A percentile compares a stretch with the other conserved stretches of the same genome.
phyloP scores from a whole-genome alignment of 2,797 vertebrate genomes.

The Chromis chromis region DNA sequence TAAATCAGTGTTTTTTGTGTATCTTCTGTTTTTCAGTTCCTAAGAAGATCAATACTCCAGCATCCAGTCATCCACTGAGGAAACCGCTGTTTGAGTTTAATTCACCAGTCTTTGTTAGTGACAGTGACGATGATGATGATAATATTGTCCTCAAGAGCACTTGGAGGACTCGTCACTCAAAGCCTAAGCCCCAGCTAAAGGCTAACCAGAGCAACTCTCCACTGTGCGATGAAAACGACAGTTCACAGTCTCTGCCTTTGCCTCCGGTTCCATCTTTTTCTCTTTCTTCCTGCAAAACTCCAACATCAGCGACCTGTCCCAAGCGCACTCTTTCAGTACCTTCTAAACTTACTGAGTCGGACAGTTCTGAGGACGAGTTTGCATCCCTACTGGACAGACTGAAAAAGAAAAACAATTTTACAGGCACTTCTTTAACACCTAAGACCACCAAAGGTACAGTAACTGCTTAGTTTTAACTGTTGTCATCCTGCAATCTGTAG shows the following conservation, averaged over 20 bases:
- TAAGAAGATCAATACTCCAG: conserved; percentile 63
- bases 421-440: conserved; percentile 48
- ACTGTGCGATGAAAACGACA: conserved; percentile 25
- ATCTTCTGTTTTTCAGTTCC: conserved; percentile 51
- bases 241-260: background rate
- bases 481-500: background rate
- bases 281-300: conserved; percentile 10
- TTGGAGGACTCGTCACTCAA: conserved; percentile 78
- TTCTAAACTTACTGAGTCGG: conserved; percentile 59
- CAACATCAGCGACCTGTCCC: conserved; percentile 23
- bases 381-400: conserved; percentile 86
- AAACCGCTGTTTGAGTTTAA: conserved; percentile 63
- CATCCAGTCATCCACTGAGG: conserved; percentile 45
- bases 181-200: conserved; percentile 38
- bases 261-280: conserved; percentile 21
- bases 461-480: background rate
- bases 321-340: conserved; percentile 65
- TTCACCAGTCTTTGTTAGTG: conserved; percentile 83
- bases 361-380: conserved; percentile 89
- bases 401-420: conserved; percentile 78
- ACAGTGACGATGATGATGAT: conserved; percentile 81
- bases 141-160: conserved; percentile 81
- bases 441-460: conserved; percentile 58
- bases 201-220: conserved; percentile 4
- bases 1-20: background rate